Conservation (phyloP, 1,140 invertebrate genomes). For the Lerema accius region DNA sequence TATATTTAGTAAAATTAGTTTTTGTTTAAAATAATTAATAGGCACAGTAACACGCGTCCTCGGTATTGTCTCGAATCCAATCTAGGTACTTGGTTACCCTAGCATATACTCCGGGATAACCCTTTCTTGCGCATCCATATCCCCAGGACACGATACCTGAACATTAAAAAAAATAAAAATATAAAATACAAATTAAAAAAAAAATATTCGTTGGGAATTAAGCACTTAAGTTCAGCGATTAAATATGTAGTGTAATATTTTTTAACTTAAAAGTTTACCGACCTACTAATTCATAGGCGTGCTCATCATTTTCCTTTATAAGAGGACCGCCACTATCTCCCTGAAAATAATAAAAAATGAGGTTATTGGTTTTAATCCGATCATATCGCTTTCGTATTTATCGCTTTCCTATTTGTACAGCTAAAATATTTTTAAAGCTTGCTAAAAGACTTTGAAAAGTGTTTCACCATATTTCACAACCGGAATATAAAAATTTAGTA, state of each 20-base stretch:
- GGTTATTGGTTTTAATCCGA: too few relatives aligned
- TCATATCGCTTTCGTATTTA: too few relatives aligned
- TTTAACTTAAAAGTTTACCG: conserved; percentile 24
- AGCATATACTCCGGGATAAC: conserved; percentile 84
- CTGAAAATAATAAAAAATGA: conserved; percentile 75
- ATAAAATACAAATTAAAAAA: too few relatives aligned
- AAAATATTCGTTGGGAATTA: too few relatives aligned
- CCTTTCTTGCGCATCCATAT: conserved; percentile 83
- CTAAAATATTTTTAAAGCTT: too few relatives aligned
- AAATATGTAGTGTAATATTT: too few relatives aligned
- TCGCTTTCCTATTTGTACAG: too few relatives aligned
- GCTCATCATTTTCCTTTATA: conserved; percentile 86
- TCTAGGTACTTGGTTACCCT: conserved; percentile 76
- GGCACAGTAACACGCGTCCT: conserved; percentile 67
- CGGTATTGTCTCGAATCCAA: conserved; percentile 72
- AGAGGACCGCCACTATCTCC: conserved; percentile 96
- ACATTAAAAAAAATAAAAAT: conserved; percentile 25
- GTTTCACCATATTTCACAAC: too few relatives aligned
- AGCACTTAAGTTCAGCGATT: too few relatives aligned
- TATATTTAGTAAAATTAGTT: background rate
- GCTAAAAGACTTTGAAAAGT: too few relatives aligned
- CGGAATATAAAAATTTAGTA: too few relatives aligned
- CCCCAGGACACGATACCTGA: conserved; percentile 86
- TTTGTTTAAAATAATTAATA: conserved; percentile 40
- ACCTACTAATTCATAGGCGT: conserved; percentile 91